These are phyloP conservation scores for Temnothorax rugatulus DNA, from an alignment of 2,888 invertebrate genomes.

Conservation along the genomic window DNA sequence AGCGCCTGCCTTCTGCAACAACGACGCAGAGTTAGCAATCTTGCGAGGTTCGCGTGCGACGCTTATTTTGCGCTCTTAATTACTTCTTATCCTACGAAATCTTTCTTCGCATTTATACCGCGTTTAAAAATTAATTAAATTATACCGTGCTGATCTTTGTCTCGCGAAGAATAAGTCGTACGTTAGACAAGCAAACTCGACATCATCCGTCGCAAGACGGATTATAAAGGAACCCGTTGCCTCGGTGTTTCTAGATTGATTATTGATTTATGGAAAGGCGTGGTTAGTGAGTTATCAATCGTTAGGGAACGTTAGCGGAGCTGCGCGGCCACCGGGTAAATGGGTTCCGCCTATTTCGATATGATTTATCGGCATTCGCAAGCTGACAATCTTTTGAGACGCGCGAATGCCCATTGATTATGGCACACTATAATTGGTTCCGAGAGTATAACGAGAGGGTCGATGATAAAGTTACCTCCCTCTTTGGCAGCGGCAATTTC, in stretches of 20 bases:
- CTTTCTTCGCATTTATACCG: neutral
- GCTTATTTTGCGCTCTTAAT: neutral
- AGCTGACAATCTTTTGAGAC: slow-evolving; percentile 53
- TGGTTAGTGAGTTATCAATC: slow-evolving; percentile 50
- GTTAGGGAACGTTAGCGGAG: slow-evolving; percentile 21
- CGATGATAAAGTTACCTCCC: slow-evolving; percentile 45
- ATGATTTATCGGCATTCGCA: slow-evolving; percentile 44
- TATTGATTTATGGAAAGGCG: slow-evolving; percentile 55
- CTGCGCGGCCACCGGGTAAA: slow-evolving; percentile 46
- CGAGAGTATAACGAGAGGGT: slow-evolving; percentile 42
- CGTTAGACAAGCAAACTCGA: neutral
- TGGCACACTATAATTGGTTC: slow-evolving; percentile 41
- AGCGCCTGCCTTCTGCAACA: slow-evolving; percentile 87
- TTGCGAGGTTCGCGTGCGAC: slow-evolving; percentile 37
- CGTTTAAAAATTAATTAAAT: slow-evolving; percentile 16
- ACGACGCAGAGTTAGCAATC: slow-evolving; percentile 84
- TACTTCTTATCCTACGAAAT: neutral
- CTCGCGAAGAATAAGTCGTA: slow-evolving; percentile 5
- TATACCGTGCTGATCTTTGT: neutral
- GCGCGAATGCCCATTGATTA: slow-evolving; percentile 44
- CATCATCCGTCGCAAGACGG: neutral
- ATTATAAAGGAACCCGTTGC: neutral
- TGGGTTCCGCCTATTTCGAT: slow-evolving; percentile 50
- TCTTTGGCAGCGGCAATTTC: slow-evolving; percentile 42
- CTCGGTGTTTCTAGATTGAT: slow-evolving; percentile 34